A percentile compares a stretch with the other conserved stretches of the same genome.
Conservation (phyloP, 2,888 invertebrate genomes). For the Diarsia rubi region DNA sequence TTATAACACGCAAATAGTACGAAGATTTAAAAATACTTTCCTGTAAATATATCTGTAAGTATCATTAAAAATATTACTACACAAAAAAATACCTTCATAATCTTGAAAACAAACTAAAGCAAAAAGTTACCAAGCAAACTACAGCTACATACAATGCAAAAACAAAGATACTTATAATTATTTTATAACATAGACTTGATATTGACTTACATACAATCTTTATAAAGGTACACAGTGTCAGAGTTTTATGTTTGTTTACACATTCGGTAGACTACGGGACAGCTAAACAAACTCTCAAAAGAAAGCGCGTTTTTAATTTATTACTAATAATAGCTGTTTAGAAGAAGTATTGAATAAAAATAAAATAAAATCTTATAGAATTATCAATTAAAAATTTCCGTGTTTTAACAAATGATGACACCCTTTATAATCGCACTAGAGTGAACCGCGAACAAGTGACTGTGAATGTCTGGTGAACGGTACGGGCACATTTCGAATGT, state of each 20-base stretch:
- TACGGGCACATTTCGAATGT: no score
- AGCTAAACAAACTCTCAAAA: background rate
- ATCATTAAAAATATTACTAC: slow-evolving; percentile 12
- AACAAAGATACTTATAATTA: slow-evolving; percentile 36
- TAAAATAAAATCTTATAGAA: no score
- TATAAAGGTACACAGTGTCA: slow-evolving; percentile 64
- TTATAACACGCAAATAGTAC: background rate
- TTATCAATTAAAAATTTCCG: no score
- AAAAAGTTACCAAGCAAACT: slow-evolving; percentile 40
- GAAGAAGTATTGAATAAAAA: no score
- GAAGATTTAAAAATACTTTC: background rate
- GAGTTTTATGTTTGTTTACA: slow-evolving; percentile 36
- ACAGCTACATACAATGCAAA: slow-evolving; percentile 36
- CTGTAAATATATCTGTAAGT: background rate
- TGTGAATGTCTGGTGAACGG: no score
- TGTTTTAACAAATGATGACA: no score
- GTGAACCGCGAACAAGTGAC: no score
- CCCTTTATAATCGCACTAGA: no score
- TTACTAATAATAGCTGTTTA: no score
- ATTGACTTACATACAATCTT: slow-evolving; percentile 62
- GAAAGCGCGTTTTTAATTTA: background rate
- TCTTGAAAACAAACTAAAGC: background rate
- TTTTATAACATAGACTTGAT: slow-evolving; percentile 46
- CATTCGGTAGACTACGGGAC: background rate
- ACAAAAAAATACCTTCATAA: slow-evolving; percentile 6